A percentile compares a stretch with the other conserved stretches of the same genome.
These are phyloP conservation scores for Aquatica leii DNA, from an alignment of 2,888 invertebrate species.

Conservation along the genomic window DNA sequence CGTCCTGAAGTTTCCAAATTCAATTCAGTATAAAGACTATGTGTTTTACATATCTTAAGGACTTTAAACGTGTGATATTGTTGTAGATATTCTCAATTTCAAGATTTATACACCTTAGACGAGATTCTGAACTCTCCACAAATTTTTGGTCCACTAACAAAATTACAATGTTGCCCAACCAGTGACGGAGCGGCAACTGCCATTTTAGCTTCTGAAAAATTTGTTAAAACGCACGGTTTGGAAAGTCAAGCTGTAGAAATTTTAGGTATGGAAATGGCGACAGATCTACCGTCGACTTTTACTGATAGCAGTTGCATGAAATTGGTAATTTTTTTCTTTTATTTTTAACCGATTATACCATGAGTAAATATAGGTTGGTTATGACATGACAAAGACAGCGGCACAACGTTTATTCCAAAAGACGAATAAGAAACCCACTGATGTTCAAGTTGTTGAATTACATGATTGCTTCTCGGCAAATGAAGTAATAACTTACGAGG, in stretches of 20 bases:
- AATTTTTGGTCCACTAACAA: conserved; percentile 92
- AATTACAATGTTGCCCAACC: conserved; percentile 97
- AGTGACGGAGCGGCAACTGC: conserved; percentile 98
- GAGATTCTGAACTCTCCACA: conserved; percentile 89
- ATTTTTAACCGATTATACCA: not conserved
- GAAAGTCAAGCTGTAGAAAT: conserved; percentile 93
- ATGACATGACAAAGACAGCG: conserved; percentile 91
- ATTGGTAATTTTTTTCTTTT: conserved; percentile 63
- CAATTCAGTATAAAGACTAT: not conserved
- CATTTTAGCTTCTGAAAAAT: conserved; percentile 89
- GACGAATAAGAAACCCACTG: conserved; percentile 76
- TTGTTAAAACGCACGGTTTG: conserved; percentile 83
- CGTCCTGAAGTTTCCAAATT: too few species aligned
- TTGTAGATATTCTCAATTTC: conserved; percentile 88
- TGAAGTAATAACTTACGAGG: conserved; percentile 97
- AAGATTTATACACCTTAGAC: conserved; percentile 88
- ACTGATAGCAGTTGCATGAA: conserved; percentile 81
- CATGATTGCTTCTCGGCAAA: conserved; percentile 99
- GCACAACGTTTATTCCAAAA: conserved; percentile 78
- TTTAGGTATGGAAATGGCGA: conserved; percentile 95
- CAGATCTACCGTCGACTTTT: conserved; percentile 89
- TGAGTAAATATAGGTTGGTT: conserved; percentile 72
- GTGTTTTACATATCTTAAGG: not conserved
- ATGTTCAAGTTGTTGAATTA: conserved; percentile 93
- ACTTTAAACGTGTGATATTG: conserved; percentile 5